Conservation (phyloP, 2,888 invertebrate species). For the Galerucella calmariensis region DNA sequence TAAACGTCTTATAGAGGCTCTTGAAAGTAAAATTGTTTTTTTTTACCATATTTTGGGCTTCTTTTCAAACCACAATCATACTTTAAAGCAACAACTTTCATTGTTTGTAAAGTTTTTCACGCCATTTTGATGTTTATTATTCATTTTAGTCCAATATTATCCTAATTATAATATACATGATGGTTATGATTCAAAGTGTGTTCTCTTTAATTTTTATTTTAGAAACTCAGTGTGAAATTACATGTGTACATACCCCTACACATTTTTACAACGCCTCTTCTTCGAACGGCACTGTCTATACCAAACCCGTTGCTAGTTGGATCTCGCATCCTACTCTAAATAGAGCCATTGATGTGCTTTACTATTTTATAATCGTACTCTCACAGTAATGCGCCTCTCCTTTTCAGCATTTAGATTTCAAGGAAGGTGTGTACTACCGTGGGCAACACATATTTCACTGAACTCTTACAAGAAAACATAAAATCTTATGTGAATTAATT, state of each 20-base stretch:
- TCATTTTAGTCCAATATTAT: not conserved
- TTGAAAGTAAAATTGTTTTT: too few relatives aligned
- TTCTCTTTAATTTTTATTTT: not conserved
- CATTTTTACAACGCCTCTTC: slow-evolving; percentile 3
- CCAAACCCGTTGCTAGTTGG: not conserved
- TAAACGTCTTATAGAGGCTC: too few relatives aligned
- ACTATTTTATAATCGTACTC: not conserved
- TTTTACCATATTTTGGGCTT: too few relatives aligned
- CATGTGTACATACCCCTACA: not conserved
- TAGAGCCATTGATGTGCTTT: slow-evolving; percentile 32
- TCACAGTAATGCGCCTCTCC: slow-evolving; percentile 3
- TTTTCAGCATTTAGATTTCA: slow-evolving; percentile 17
- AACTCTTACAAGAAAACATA: slow-evolving; percentile 15
- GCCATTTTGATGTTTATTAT: too few relatives aligned
- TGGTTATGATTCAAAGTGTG: not conserved
- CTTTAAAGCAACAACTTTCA: too few relatives aligned
- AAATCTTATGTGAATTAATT: slow-evolving; percentile 19
- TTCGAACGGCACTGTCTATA: slow-evolving; percentile 14
- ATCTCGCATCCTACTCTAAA: slow-evolving; percentile 29
- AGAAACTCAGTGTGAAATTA: not conserved
- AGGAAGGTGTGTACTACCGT: slow-evolving; percentile 18
- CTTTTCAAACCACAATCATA: too few relatives aligned
- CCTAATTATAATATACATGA: not conserved
- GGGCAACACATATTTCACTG: slow-evolving; percentile 18
- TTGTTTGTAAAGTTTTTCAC: too few relatives aligned